Evolutionary conservation across 2,113 vertebrate species (phyloP).

Genomic region (Tenebrosternarchus preto): DNA sequence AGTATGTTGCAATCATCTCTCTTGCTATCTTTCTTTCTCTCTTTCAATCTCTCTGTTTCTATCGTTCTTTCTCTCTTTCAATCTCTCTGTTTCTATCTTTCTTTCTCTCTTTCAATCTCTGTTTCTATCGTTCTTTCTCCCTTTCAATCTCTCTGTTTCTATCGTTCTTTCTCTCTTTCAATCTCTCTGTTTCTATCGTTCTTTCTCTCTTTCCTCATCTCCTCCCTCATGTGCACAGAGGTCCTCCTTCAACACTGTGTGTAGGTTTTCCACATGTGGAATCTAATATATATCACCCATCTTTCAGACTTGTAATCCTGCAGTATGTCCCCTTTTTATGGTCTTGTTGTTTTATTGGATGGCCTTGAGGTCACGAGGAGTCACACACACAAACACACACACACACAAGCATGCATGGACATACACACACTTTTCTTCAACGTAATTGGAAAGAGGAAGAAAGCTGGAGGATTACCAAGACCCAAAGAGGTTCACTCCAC

Average conservation of each 20-base stretch:
- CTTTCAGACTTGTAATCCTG: conserved; percentile 55
- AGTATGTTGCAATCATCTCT: neutral
- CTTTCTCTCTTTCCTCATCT: neutral
- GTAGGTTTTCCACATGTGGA: conserved; percentile 41
- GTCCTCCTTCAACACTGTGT: no score
- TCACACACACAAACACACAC: conserved; percentile 56
- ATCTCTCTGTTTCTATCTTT: neutral
- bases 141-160: neutral
- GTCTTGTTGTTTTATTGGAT: conserved; percentile 54
- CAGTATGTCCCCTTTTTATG: conserved; percentile 56
- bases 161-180: neutral
- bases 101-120: neutral
- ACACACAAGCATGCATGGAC: conserved; percentile 52
- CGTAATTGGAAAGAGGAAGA: conserved; percentile 73
- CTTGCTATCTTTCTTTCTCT: neutral
- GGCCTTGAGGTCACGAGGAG: conserved; percentile 58
- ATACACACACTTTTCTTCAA: conserved; percentile 60
- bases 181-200: neutral
- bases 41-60: neutral
- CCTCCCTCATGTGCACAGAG: neutral
- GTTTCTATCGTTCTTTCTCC: neutral
- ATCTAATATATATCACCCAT: conserved; percentile 56
- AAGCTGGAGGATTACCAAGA: conserved; percentile 57
- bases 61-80: neutral
- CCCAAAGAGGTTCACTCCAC: conserved; percentile 66